Base-by-base conservation (phyloP, 1,140 invertebrate species). In the Aphidius ervi region DNA sequence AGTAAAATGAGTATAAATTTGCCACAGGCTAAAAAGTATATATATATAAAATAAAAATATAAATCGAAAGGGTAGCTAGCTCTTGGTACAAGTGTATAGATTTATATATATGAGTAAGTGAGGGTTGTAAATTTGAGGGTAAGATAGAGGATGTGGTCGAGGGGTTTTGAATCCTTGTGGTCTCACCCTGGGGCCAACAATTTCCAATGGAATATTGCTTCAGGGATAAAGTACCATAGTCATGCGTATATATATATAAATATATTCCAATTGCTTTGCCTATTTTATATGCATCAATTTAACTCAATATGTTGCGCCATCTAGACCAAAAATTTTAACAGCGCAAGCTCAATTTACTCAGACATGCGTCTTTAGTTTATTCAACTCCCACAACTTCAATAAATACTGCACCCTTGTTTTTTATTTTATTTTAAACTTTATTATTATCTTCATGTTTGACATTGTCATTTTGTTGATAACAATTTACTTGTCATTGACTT, bases 271-370 rank as follows among this genome's bases (percentile, higher is more conserved):
- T 74, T 69, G 70, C 66, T 66, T 67, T 60, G 65, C 65, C 66
- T 67, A 65, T 72, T 70, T 73, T 68, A 73, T 73, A 73, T 73
- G 70, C 71, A 67, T 67, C 71, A 74, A 73, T 74, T 74, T 73
- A 63, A 64, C 67, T 71, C 71, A 72, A 73, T 73, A 71, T 71
- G 70, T 74, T 63, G 72, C 72, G 62, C 67, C 69, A 67, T 68
- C 65, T 68, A 66, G 66, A 65, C 61, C 59, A 67, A 56, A 46
- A 65, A 46, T 23, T 65, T 31, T 1, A 31, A 31, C 23, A 45
- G 55, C 49, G 43, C 40, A 59, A 20, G 31, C 23, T 46, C 46
- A 52, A 20, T 43, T 42, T 39, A 56, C 59, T 61, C 48, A 61
- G 46, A 61, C 59, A 46, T 40, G n/a, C 16, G 5, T 39, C 40